phyloP scores from a whole-genome alignment of 64 coral and sea anemone species.

The Actinia tenebrosa region DNA sequence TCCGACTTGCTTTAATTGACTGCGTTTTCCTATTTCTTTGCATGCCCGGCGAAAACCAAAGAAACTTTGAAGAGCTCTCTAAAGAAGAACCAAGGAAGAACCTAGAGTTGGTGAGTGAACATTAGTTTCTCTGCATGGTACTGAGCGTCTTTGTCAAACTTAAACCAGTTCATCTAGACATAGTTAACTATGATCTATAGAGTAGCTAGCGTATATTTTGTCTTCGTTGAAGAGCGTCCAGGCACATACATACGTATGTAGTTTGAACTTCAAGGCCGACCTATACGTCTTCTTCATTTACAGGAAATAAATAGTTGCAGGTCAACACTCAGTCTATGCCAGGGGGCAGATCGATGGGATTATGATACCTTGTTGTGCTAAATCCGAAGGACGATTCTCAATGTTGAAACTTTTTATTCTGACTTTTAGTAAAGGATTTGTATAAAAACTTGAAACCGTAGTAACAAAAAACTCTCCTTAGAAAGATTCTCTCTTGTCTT shows the following conservation, averaged over 20 bases:
- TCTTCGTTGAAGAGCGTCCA: background rate
- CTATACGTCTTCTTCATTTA: background rate
- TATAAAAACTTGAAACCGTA: background rate
- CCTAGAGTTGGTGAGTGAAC: background rate
- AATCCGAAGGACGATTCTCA: background rate
- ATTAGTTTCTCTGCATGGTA: background rate
- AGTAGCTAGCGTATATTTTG: background rate
- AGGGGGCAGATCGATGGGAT: background rate
- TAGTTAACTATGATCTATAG: too few relatives aligned
- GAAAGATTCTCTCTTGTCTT: too few relatives aligned
- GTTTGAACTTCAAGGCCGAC: background rate
- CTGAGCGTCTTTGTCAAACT: background rate
- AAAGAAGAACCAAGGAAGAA: background rate
- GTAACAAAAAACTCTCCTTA: background rate
- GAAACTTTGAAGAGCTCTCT: background rate
- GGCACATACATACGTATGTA: background rate
- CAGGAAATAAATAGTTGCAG: background rate
- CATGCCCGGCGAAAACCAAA: background rate
- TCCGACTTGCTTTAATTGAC: too few relatives aligned
- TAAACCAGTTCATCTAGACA: background rate
- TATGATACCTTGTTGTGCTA: too few relatives aligned
- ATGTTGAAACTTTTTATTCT: background rate
- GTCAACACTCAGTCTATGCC: background rate
- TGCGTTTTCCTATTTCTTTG: background rate
- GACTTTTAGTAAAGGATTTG: too few relatives aligned